Base-by-base conservation (phyloP, 2,888 invertebrate genomes). In the Crossocerus cetratus region DNA sequence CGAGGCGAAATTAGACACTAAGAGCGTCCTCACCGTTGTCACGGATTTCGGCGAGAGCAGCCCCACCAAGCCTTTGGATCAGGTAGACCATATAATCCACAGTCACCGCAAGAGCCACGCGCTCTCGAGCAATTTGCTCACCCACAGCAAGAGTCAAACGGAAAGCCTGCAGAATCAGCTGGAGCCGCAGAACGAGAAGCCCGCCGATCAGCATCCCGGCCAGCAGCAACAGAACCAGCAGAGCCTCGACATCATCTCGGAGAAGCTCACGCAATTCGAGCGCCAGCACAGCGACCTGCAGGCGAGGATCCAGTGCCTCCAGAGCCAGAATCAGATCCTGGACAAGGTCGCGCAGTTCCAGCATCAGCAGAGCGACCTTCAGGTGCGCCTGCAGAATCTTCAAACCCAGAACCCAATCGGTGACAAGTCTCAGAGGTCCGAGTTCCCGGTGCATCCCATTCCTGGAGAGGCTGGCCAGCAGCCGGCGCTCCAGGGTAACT, bases 281-380 rank as follows among this genome's bases (percentile, higher is more conserved):
- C 84, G 89, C 0, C 90, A 90, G 42, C 90, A 90, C 53, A 86
- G 86, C 64, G 89, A 90, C 43, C 83, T 90, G 0, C 90, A 90
- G 56, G 89, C 89, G 2, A 89, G 88, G 58, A 63, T 90, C 13
- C 89, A 90, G 64, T 89, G 88, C 64, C 81, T 90, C 1, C 90
- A 90, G 67, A 90, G 83, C 78, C 90, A 90, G 56, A 90, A 90
- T 75, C 88, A 89, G 54, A 88, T 90, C 32, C 80, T 90, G 0
- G 90, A 90, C 66, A 90, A 89, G 64, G 90, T 90, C 0, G 87
- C 90, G 0, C 88, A 88, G 56, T 89, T 86, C 66, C 90, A 90
- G 63, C 87, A 87, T 49, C 87, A 86, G 20, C 88, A 89, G 49
- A 86, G 74, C 65, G 90, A 90, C 70, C 68, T 89, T 2, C 90